phyloP scores from a whole-genome alignment of 2,888 invertebrate genomes.

The Acrobasis suavella region DNA sequence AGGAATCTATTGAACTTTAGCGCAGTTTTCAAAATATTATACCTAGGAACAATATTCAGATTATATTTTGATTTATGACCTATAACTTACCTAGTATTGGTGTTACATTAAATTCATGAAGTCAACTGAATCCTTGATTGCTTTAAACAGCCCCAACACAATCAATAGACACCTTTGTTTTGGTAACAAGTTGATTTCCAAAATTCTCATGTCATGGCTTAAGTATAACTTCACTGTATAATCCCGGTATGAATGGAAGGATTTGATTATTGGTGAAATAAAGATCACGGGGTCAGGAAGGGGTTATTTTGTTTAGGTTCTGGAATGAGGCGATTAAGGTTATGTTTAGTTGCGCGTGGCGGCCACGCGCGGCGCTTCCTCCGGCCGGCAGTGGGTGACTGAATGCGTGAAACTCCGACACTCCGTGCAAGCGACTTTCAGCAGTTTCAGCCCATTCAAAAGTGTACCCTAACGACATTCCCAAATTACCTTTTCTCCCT shows the following conservation, averaged over 20 bases:
- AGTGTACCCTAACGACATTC: constrained; percentile 26
- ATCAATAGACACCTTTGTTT: constrained; percentile 75
- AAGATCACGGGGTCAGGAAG: constrained; percentile 20
- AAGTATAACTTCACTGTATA: not conserved
- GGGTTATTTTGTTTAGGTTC: constrained; percentile 27
- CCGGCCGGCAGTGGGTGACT: constrained; percentile 68
- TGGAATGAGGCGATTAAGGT: constrained; percentile 59
- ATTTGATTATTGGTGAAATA: constrained; percentile 26
- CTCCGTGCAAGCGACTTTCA: constrained; percentile 53
- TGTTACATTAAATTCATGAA: constrained; percentile 4
- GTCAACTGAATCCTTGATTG: constrained; percentile 37
- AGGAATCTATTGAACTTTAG: too few relatives aligned
- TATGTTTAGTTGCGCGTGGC: constrained; percentile 57
- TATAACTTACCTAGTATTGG: not conserved
- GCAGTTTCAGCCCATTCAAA: constrained; percentile 43
- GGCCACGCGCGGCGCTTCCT: constrained; percentile 67
- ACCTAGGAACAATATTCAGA: too few relatives aligned
- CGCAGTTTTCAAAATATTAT: too few relatives aligned
- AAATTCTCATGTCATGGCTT: constrained; percentile 35
- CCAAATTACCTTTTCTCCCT: constrained; percentile 20
- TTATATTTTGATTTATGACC: not conserved
- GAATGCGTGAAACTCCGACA: constrained; percentile 49
- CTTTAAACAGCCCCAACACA: constrained; percentile 54
- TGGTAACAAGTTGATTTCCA: constrained; percentile 50
- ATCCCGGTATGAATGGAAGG: constrained; percentile 3